A percentile compares a stretch with the other conserved stretches of the same genome.
Conservation (phyloP, 2,888 invertebrate genomes). For the Meganola albula region DNA sequence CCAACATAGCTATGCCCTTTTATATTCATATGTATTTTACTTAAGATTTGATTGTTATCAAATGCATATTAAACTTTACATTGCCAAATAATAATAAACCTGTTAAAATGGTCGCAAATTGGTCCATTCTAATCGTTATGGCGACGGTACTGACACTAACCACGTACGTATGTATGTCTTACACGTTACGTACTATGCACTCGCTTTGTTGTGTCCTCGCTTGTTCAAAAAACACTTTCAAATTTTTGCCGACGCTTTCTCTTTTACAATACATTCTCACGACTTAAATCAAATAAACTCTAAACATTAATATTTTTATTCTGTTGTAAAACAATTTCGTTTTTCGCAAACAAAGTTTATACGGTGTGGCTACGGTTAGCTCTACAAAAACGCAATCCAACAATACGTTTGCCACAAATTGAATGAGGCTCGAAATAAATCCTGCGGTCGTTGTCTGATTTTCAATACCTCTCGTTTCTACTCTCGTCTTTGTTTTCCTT, state of each 20-base stretch:
- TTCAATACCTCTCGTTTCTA: conserved; percentile 57
- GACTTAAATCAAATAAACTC: neutral
- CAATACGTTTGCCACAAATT: conserved; percentile 73
- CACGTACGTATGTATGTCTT: conserved; percentile 58
- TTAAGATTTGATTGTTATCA: neutral
- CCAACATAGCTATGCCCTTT: no score
- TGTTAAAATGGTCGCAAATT: no score
- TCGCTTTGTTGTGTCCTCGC: conserved; percentile 52
- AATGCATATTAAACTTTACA: neutral
- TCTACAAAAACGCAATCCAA: conserved; percentile 61
- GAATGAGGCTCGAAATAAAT: conserved; percentile 73
- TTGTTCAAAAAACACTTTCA: conserved; percentile 56
- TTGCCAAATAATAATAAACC: neutral
- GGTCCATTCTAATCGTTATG: conserved; percentile 51
- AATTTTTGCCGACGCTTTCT: conserved; percentile 53
- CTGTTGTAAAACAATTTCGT: conserved; percentile 25
- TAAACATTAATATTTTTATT: neutral
- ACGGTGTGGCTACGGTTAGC: conserved; percentile 43
- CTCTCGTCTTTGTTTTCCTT: conserved; percentile 63
- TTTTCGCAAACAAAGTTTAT: conserved; percentile 40
- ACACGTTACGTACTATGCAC: conserved; percentile 41
- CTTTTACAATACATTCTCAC: conserved; percentile 35
- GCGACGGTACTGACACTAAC: conserved; percentile 41
- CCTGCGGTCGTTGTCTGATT: conserved; percentile 68
- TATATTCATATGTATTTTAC: no score